These are phyloP conservation scores for Sinosuthora webbiana DNA, from an alignment of 2,113 vertebrate species.

Conservation along the genomic window DNA sequence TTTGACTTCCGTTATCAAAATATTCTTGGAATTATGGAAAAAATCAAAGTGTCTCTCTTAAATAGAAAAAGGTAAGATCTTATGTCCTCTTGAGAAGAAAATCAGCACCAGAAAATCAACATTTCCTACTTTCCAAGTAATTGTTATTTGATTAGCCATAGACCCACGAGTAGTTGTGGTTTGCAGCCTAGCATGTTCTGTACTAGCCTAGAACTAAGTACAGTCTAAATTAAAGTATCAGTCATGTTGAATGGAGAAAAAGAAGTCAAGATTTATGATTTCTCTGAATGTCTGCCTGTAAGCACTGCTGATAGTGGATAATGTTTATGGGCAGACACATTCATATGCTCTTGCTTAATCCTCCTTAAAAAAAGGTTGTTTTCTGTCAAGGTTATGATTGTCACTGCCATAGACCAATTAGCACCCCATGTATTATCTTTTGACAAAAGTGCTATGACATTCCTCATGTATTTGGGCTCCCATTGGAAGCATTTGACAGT, in stretches of 20 bases:
- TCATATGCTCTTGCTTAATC: neutral
- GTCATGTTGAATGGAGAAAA: neutral
- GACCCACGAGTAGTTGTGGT: neutral
- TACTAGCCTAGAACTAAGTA: neutral
- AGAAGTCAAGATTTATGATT: neutral
- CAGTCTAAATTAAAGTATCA: neutral
- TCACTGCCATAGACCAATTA: neutral
- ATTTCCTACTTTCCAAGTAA: neutral
- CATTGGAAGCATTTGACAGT: neutral
- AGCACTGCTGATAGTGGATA: neutral
- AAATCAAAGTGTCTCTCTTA: neutral
- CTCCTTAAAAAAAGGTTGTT: neutral
- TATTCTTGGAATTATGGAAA: neutral
- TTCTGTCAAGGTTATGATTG: neutral
- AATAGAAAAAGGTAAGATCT: neutral
- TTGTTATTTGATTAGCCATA: neutral
- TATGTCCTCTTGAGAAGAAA: neutral
- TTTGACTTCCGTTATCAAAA: neutral
- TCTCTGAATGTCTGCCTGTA: neutral
- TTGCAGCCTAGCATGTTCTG: neutral
- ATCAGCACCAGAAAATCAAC: neutral
- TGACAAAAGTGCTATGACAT: neutral
- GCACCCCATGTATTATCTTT: neutral
- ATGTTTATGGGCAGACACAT: neutral
- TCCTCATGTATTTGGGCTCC: neutral